These are phyloP conservation scores for Litoditis marina DNA, from an alignment of 2,888 invertebrate genomes.

Conservation along the genomic window DNA sequence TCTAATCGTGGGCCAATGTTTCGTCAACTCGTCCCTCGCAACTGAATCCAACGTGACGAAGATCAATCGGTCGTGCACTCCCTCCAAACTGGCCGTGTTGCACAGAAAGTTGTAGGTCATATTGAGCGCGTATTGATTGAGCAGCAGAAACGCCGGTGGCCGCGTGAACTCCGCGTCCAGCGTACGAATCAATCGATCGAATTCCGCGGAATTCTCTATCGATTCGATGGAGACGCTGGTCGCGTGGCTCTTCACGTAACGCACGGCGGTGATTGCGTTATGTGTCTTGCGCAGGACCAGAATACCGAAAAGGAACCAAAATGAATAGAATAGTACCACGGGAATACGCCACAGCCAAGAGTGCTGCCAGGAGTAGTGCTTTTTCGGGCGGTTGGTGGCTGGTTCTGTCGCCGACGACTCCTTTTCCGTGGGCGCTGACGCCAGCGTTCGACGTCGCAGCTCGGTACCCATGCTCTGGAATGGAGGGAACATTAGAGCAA, in stretches of 20 bases:
- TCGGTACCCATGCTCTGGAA: not conserved
- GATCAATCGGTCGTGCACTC: constrained; percentile 49
- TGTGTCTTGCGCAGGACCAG: constrained; percentile 57
- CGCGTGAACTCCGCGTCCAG: constrained; percentile 41
- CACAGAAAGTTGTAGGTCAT: constrained; percentile 62
- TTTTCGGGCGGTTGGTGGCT: not conserved
- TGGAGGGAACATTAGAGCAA: not conserved
- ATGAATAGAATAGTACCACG: constrained; percentile 30
- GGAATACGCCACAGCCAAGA: constrained; percentile 7
- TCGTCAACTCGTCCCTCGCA: constrained; percentile 46
- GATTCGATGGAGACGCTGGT: constrained; percentile 45
- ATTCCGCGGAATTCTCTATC: constrained; percentile 55
- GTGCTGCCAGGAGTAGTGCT: not conserved
- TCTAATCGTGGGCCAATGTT: constrained; percentile 55
- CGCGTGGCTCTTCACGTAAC: constrained; percentile 55
- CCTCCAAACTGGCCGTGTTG: constrained; percentile 47
- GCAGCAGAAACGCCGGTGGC: constrained; percentile 58
- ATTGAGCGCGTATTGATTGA: constrained; percentile 60
- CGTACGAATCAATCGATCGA: constrained; percentile 35
- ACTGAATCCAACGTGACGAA: constrained; percentile 59
- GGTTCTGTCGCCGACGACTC: not conserved
- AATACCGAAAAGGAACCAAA: constrained; percentile 49
- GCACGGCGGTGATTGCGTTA: constrained; percentile 56
- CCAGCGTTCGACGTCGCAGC: constrained; percentile 5
- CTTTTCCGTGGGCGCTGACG: not conserved